Evolutionary conservation across 1,140 invertebrate species (phyloP), one percentile per base, ranked within the genome.

Genomic region (Danaus plexippus): DNA sequence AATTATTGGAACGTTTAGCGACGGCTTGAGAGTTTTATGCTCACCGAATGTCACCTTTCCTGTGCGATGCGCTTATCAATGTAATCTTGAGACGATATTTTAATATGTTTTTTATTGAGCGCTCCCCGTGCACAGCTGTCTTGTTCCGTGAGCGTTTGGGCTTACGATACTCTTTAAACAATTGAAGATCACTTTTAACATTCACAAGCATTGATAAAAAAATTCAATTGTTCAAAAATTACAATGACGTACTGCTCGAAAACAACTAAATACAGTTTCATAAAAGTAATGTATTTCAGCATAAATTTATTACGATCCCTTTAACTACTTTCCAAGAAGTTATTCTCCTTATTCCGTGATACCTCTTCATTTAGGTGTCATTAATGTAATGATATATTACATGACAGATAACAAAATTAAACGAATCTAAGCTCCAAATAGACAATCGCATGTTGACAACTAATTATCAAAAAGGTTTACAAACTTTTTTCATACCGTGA

Each of bases 401-500:
- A 43, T 64, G 52, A 81, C 76, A 80, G 82, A 83, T 80, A 80
- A 73, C 52, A 59, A 67, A 83, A 85, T 83, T 80, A 85, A 81
- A 65, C 67, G 68, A 70, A 63, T 63, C 57, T 59, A 60, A 72
- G 67, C 63, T 64, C 67, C 77, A 63, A 79, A 80, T 79, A 86
- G 81, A 83, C 78, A 83, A 80, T 86, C 77, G 83, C 83, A 86
- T 86, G 83, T 71, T 79, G 75, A 71, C 73, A 80, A 83, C 75
- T 86, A 86, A 86, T 86, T 86, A 86, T 85, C 72, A 75, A 75
- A 76, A 60, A 53, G 71, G 74, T 77, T 67, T 80, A 78, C 60
- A 54, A 83, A 75, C 56, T 79, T 79, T 81, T 84, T 83, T 81
- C 74, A 60, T 76, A 64, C 73, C 83, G 81, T 86, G 83, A 83